Conservation (phyloP, 2,797 vertebrate species). For the Cynopterus sphinx region DNA sequence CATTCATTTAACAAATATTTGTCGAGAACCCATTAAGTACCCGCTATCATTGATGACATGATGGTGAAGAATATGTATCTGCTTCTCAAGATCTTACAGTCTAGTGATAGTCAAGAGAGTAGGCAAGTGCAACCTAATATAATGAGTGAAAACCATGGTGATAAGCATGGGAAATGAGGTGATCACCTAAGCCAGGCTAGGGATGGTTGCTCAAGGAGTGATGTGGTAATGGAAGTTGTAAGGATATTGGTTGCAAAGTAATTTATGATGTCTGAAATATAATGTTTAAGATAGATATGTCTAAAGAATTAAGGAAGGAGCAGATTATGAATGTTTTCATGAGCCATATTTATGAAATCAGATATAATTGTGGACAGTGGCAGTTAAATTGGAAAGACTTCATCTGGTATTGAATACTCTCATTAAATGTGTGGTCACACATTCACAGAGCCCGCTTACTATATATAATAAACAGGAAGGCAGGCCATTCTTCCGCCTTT, state of each 20-base stretch:
- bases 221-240: background rate
- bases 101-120: background rate
- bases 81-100: background rate
- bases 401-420: background rate
- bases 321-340: background rate
- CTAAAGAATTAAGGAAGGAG: background rate
- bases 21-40: background rate
- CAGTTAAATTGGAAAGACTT: background rate
- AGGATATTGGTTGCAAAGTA: background rate
- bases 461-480: background rate
- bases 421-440: background rate
- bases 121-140: background rate
- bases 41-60: background rate
- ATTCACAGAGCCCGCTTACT: background rate
- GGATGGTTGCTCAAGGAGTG: background rate
- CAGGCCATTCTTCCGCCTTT: background rate
- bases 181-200: background rate
- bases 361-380: background rate
- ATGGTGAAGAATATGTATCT: background rate
- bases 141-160: background rate
- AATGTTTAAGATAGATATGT: background rate
- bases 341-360: background rate
- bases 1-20: background rate
- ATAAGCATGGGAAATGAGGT: background rate
- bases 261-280: background rate